These are phyloP conservation scores for Crenichthys baileyi DNA, from an alignment of 2,797 vertebrate genomes.

Conservation along the genomic window DNA sequence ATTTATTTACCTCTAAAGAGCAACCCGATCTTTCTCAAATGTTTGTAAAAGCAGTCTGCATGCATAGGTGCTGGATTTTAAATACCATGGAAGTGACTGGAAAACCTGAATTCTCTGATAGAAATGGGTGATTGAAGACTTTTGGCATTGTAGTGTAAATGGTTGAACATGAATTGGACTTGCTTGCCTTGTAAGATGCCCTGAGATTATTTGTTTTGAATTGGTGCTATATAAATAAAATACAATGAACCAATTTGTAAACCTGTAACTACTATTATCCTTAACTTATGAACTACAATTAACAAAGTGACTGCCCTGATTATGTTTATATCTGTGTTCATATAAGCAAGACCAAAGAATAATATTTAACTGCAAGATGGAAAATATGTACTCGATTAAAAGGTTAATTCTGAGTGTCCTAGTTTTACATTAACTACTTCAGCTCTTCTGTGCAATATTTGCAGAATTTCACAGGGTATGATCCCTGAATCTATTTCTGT, in stretches of 20 bases:
- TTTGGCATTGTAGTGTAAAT: too few species aligned
- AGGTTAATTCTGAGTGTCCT: neutral
- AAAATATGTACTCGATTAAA: neutral
- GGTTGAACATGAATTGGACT: neutral
- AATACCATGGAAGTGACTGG: too few species aligned
- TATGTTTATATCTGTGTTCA: neutral
- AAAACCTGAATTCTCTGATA: too few species aligned
- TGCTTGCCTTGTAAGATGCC: too few species aligned
- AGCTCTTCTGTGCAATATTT: neutral
- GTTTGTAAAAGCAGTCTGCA: too few species aligned
- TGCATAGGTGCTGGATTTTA: too few species aligned
- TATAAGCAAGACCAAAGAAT: neutral
- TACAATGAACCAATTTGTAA: neutral
- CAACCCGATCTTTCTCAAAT: too few species aligned
- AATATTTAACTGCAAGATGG: neutral
- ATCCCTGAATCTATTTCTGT: neutral
- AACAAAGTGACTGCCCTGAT: neutral
- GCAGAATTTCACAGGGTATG: neutral
- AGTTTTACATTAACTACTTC: slow-evolving; percentile 4
- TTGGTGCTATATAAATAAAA: neutral
- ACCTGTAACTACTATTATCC: neutral
- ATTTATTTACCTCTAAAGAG: too few species aligned
- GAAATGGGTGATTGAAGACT: too few species aligned
- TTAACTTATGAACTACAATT: neutral
- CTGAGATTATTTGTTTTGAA: neutral